Conservation (phyloP, 1,140 invertebrate genomes). For the Rhopalosiphum maidis region DNA sequence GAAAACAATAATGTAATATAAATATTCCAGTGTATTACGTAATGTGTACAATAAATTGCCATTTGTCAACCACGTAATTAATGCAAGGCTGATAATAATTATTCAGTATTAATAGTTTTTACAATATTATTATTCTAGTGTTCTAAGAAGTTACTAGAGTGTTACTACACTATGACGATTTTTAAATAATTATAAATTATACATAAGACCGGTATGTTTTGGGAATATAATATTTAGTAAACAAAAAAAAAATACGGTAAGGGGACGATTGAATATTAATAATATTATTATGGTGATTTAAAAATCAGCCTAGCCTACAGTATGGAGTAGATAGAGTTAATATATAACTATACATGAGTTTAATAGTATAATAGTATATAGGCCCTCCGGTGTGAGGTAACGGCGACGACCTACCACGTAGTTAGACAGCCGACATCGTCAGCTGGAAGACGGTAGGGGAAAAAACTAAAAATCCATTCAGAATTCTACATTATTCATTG, state of each 20-base stretch:
- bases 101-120: background rate
- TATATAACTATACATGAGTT: no score
- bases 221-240: background rate
- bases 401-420: background rate
- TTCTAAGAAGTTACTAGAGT: background rate
- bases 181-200: background rate
- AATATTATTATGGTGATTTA: background rate
- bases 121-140: background rate
- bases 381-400: background rate
- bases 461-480: conserved; percentile 1
- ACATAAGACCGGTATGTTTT: background rate
- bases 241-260: background rate
- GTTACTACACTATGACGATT: background rate
- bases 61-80: background rate
- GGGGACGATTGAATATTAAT: background rate
- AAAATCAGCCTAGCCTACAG: background rate
- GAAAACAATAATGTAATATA: background rate
- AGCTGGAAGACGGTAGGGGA: background rate
- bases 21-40: background rate
- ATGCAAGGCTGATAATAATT: background rate
- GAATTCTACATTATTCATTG: conserved; percentile 1
- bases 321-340: background rate
- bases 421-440: background rate
- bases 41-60: background rate
- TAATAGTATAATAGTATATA: no score